Evolutionary conservation across 2,797 vertebrate genomes (phyloP), one percentile per base, ranked within the genome.

Genomic region (Schizopygopsis malacanthus): DNA sequence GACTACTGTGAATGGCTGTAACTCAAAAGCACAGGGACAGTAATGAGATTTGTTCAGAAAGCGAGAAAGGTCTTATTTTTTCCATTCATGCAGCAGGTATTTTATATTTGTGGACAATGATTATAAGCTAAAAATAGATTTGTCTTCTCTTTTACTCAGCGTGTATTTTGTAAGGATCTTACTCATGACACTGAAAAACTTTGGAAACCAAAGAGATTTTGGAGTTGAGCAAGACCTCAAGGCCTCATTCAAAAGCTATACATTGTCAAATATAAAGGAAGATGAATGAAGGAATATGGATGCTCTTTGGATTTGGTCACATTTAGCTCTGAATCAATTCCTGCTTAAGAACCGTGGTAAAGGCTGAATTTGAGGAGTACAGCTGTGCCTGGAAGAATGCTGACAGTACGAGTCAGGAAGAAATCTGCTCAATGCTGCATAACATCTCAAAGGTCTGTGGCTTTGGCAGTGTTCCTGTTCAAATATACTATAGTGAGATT

Each of bases 11-110:
- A 78, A 69, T 69, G 63, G 47, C 33, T 65, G 4, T 77, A 50
- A 77, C 20, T 22, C 25, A 47, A 11, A 83, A 50, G 71, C 22
- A 67, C 43, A 65, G 71, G 50, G 56, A 50, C 43, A 3, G 72
- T 77, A 84, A 84, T 84, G 45, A 84, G 45, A 77, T 84, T 84
- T 72, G 41, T 45, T 50, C 41, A 73, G 33, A 50, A 83, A 73
- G 4, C 22, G 15, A 56, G 52, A 83, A 41, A 61, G 12, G 8
- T n/a, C 6, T n/a, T 72, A 28, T 61, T 77, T 84, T 52, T 52
- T 16, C 54, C 18, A 77, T 56, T 56, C 2, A 59, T 15, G 16
- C n/a, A 79, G n/a, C 59, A 47, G 39, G 4, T 65, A 79, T 79
- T 78, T 78, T 61, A 45, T 10, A 20, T 18, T 39, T 25, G 22